These are phyloP conservation scores for Botrylloides violaceus DNA, from an alignment of 23 tunicate genomes.

Conservation along the genomic window DNA sequence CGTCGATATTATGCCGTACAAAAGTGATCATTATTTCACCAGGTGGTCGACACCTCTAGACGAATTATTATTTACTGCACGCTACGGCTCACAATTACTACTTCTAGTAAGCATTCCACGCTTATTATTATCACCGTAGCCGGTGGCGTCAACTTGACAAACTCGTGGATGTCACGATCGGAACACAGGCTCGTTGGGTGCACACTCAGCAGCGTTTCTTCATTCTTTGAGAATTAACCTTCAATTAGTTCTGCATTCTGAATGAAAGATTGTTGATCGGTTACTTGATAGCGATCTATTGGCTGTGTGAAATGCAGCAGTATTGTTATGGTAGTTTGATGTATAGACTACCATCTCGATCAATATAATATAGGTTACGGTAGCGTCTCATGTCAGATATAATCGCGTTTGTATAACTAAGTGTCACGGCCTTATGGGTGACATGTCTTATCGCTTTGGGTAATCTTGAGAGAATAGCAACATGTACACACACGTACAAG, in stretches of 20 bases:
- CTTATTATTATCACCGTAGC: neutral
- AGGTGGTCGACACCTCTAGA: neutral
- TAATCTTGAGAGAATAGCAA: neutral
- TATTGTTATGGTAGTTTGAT: too few relatives aligned
- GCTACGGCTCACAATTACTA: neutral
- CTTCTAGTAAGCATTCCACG: neutral
- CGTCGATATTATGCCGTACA: neutral
- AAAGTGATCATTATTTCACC: neutral
- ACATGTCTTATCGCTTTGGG: neutral
- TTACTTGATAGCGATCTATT: neutral
- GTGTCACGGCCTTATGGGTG: conserved; percentile 1
- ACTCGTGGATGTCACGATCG: neutral
- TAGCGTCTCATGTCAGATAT: neutral
- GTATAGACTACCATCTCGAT: too few relatives aligned
- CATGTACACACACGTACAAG: too few relatives aligned
- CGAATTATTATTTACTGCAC: neutral
- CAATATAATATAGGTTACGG: neutral
- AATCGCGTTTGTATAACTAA: neutral
- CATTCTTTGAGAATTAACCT: neutral
- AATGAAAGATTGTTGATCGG: too few relatives aligned
- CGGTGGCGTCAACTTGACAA: neutral
- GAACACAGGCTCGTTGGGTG: neutral
- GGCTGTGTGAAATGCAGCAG: too few relatives aligned
- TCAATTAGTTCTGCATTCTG: conserved; percentile 2
- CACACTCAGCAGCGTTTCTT: neutral